A percentile compares a stretch with the other conserved stretches of the same genome.
Evolutionary conservation across 2,113 vertebrate species (phyloP).

Genomic region (Hylia prasina): DNA sequence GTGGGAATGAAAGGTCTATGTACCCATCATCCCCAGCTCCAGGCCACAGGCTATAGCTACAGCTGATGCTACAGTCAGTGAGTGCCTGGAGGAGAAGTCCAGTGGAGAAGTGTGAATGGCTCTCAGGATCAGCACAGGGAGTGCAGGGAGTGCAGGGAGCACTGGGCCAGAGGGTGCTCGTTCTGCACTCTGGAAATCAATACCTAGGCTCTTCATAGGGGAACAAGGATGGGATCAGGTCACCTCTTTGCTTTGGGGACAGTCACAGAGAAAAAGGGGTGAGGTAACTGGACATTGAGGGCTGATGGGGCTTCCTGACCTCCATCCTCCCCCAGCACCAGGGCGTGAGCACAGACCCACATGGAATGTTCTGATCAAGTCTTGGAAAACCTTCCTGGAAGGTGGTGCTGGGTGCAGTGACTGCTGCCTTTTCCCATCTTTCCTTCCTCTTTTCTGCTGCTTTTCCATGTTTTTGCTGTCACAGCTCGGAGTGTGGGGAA

Average conservation of each 20-base stretch:
- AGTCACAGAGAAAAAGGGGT: accelerated
- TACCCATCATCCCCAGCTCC: accelerated
- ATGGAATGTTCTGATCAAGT: not conserved
- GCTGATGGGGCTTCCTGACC: not conserved
- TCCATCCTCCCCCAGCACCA: not conserved
- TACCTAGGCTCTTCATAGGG: not conserved
- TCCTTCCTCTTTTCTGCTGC: not conserved
- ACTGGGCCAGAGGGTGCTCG: not conserved
- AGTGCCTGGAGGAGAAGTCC: not conserved
- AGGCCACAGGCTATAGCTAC: not conserved
- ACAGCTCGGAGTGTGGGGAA: not conserved
- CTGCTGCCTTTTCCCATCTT: not conserved
- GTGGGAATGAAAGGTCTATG: no score
- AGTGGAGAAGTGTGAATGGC: not conserved
- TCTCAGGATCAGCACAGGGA: not conserved
- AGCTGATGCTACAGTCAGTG: not conserved
- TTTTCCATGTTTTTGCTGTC: not conserved
- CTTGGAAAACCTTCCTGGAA: not conserved
- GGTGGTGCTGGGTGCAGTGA: not conserved
- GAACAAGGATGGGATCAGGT: not conserved
- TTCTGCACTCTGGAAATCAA: not conserved
- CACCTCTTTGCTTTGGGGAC: not conserved
- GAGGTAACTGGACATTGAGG: not conserved
- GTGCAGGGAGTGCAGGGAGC: not conserved
- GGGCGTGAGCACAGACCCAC: not conserved